These are phyloP conservation scores for Aspiorhynchus laticeps DNA, from an alignment of 2,113 vertebrate species.

Conservation along the genomic window DNA sequence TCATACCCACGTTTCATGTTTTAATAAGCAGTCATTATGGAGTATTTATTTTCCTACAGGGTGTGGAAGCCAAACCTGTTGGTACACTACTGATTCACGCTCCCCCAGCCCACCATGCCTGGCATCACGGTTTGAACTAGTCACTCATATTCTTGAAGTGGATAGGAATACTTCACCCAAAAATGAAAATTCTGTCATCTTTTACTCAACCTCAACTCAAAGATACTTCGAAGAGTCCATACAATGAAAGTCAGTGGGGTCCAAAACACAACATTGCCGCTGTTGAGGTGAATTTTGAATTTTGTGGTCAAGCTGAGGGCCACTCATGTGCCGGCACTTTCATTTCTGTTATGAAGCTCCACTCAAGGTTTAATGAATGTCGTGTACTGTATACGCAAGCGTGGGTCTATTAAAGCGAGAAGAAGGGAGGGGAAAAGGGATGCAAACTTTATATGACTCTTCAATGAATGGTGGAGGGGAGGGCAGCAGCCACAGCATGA, in stretches of 20 bases:
- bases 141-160: constrained; percentile 27
- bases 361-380: constrained; percentile 66
- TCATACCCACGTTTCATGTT: constrained; percentile 73
- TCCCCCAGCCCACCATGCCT: constrained; percentile 17
- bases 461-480: constrained; percentile 32
- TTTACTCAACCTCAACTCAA: background rate
- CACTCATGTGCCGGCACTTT: background rate
- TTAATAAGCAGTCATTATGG: constrained; percentile 76
- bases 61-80: constrained; percentile 80
- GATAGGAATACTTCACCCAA: background rate
- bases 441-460: constrained; percentile 32
- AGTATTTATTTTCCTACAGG: constrained; percentile 77
- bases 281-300: background rate
- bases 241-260: background rate
- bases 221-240: background rate
- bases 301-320: background rate
- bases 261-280: background rate
- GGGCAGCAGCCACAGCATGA: constrained; percentile 59
- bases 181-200: background rate
- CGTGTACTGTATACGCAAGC: constrained; percentile 54
- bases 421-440: constrained; percentile 54
- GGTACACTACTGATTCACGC: constrained; percentile 67
- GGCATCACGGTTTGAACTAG: background rate
- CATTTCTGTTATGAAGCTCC: constrained; percentile 25
- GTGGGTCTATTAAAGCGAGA: constrained; percentile 55